Conservation (phyloP, 2,113 vertebrate species). For the Silurus meridionalis region DNA sequence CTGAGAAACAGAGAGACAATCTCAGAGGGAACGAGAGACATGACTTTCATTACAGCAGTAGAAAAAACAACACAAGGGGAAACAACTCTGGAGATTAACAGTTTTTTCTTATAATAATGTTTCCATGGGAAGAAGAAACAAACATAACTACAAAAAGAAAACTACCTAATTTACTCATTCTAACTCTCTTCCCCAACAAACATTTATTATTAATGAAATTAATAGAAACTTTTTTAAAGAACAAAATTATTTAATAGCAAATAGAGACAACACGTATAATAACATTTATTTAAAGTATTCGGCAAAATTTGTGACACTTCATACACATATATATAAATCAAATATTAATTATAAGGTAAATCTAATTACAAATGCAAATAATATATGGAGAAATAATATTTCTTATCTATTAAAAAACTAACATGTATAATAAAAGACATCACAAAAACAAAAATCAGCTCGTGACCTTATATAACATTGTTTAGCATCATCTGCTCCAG, state of each 20-base stretch:
- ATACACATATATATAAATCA: no score
- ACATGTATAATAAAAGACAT: no score
- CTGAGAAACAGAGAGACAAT: constrained; percentile 61
- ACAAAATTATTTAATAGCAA: not conserved
- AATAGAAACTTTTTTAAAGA: not conserved
- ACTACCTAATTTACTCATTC: not conserved
- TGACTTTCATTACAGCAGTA: not conserved
- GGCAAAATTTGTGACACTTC: no score
- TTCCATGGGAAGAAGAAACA: not conserved
- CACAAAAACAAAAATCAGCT: no score
- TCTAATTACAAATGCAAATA: no score
- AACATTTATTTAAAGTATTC: no score
- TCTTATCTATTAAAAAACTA: no score
- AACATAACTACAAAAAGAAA: not conserved
- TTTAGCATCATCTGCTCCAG: not conserved
- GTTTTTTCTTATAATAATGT: not conserved
- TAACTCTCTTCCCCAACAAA: no score
- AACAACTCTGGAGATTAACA: not conserved
- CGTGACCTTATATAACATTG: no score
- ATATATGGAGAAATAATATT: no score
- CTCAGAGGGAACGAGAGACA: not conserved
- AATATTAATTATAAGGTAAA: no score
- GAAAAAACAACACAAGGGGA: not conserved
- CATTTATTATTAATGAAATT: no score
- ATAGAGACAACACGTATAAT: not conserved